Evolutionary conservation across 1,140 invertebrate genomes (phyloP), one percentile per base, ranked within the genome.

Genomic region (Zaprionus vittiger): DNA sequence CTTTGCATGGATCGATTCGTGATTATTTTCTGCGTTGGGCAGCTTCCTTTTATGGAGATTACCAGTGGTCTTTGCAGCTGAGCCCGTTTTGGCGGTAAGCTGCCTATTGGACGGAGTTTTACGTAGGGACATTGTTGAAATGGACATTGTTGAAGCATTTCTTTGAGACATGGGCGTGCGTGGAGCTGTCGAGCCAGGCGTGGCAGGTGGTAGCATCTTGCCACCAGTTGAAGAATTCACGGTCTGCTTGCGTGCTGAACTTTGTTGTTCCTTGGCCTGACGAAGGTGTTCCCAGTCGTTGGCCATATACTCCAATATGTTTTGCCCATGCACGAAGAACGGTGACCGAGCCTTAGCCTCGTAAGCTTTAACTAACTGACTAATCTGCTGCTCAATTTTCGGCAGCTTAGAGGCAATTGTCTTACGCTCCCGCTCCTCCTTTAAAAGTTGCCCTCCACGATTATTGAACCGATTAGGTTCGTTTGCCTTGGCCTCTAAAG

Each of bases 371-470:
- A 92, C 94, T 38, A 95, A 66, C 2, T 94, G 92, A 1, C 91
- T 93, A 1, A 96, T 93, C 84, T 95, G 93, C 3, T 93, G 93
- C 91, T 96, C 95, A 26, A 96, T 94, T 93, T 96, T 96, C 1
- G 95, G 95, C 47, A 96, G 79, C 93, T 96, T 96, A 49, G 94
- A 95, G 2, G 95, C 93, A 15, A 95, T 94, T 4, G 93, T 91
- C 85, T 97, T 98, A 12, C 97, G 94, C 80, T 97, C 96, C 79
- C 96, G 97, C 92, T 98, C 97, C 91, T 98, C 97, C 28, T 94
- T 94, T 1, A 98, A 93, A 7, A 98, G 93, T 77, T 96, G 95
- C 0, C 97, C 97, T 5, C 97, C 97, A 52, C 97, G 94, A 93
- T 98, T 97, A 70, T 97, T 95, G 85, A 96, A 97, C 5, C 97